Conservation (phyloP, 2,113 vertebrate species). For the Cariama cristata region DNA sequence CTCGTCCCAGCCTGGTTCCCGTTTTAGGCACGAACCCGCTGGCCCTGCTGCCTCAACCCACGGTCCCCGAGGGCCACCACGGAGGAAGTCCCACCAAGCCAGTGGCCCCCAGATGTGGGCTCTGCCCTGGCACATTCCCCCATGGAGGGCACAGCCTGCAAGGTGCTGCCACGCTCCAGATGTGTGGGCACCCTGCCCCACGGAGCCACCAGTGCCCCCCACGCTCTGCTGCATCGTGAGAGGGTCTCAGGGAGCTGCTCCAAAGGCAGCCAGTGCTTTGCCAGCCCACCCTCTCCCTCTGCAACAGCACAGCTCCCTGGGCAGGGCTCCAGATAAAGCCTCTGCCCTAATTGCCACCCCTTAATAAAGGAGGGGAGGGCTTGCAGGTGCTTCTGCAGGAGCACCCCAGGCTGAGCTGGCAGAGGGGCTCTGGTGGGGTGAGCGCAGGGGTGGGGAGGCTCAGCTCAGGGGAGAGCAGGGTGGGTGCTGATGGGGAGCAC, state of each 20-base stretch:
- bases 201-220: not conserved
- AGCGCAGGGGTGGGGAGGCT: not conserved
- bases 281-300: not conserved
- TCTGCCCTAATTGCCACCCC: not conserved
- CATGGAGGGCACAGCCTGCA: not conserved
- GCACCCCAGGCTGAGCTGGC: too few relatives aligned
- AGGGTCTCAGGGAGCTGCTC: not conserved
- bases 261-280: not conserved
- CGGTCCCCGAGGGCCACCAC: accelerated
- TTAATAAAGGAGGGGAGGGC: not conserved
- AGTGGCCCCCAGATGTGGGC: accelerated
- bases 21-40: accelerated
- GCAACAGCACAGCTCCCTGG: too few relatives aligned
- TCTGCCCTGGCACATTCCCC: accelerated
- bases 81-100: not conserved
- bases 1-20: not conserved
- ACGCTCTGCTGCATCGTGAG: not conserved
- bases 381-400: not conserved
- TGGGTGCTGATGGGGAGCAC: not conserved
- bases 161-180: not conserved
- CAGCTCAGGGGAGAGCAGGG: not conserved
- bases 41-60: not conserved
- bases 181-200: not conserved
- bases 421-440: not conserved
- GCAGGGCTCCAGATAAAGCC: not conserved